Evolutionary conservation across 1,140 invertebrate species (phyloP), one percentile per base, ranked within the genome.

Genomic region (Chymomyza costata): DNA sequence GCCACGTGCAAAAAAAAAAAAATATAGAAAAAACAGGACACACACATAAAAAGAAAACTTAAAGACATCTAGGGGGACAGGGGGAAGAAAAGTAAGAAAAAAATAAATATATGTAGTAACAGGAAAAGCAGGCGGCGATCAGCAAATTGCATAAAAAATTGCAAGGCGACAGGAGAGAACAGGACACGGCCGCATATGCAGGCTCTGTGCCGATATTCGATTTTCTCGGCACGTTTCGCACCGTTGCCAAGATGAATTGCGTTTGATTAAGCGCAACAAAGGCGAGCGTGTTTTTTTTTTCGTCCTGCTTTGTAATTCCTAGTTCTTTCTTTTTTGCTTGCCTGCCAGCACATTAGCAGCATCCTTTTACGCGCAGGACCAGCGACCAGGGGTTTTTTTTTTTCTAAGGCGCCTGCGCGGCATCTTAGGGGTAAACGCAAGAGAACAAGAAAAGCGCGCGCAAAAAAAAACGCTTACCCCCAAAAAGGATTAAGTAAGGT

Each of bases 131-230:
- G 53, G 40, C 63, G 55, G 58, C 67, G 73, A 80, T 78, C 73
- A 44, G 55, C 54, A 65, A 80, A 78, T 73, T 80, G 67, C 67
- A 78, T 78, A 78, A 78, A 78, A 78, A 78, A 78, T 78, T 80
- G 73, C 73, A 78, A 71, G 58, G 53, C 61, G 58, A 54, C 52
- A 50, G 31, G 19, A 71, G 58, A 50, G 56, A 54, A 54, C 52
- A 50, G 31, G 19, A 39, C n/a, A 8, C 35, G 8, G 16, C 18
- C 45, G 37, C 7, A 63, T 32, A 65, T 51, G 52, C 53, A 61
- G 60, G 60, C 45, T 50, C 31, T 39, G 14, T 51, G 57, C 61
- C 56, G n/a, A n/a, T n/a, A n/a, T n/a, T 49, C 55, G 50, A 21
- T 32, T 43, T 28, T 31, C 3, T 19, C 43, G n/a, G 31, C 19